Evolutionary conservation across 2,888 invertebrate genomes (phyloP), one percentile per base, ranked within the genome.

Genomic region (Diplazon laetatorius): DNA sequence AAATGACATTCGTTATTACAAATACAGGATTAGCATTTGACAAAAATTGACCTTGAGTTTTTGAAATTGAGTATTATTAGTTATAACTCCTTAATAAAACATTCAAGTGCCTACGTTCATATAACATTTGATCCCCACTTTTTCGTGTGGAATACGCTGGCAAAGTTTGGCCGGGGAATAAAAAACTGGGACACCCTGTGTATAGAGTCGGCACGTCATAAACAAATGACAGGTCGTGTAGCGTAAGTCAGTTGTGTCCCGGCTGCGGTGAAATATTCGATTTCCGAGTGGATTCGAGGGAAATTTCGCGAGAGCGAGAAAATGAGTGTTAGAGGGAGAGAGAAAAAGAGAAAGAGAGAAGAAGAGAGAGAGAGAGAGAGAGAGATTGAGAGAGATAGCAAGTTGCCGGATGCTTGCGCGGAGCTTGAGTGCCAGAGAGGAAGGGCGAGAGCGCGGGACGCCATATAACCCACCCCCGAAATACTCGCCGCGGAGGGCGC

Each of bases 191-290:
- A n/a, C n/a, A n/a, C n/a, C n/a, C n/a, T n/a, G n/a, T n/a, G n/a
- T n/a, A n/a, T n/a, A n/a, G n/a, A n/a, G 71, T 44, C 62, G n/a
- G 73, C 77, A 66, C 78, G 78, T 75, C 76, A 80, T 72, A 62
- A 74, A 62, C 78, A 78, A 74, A 75, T 68, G 78, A 75, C 75
- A 78, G 75, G 60, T 62, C 75, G 70, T 70, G 70, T 60, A 66
- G 71, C 55, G 14, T 50, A 65, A 78, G 74, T 78, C 74, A 74
- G 74, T 71, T 78, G 55, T 60, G 52, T 68, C 57, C 50, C 35
- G 59, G 39, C 69, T 78, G 78, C 59, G 80, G 76, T 82, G 78
- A 81, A 81, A 80, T 79, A 83, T 83, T 84, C 81, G 80, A 84
- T 83, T 75, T 81, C 80, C 59, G 77, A 82, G 76, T 80, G 81